Conservation (phyloP, 2,113 vertebrate species). For the Castor canadensis region DNA sequence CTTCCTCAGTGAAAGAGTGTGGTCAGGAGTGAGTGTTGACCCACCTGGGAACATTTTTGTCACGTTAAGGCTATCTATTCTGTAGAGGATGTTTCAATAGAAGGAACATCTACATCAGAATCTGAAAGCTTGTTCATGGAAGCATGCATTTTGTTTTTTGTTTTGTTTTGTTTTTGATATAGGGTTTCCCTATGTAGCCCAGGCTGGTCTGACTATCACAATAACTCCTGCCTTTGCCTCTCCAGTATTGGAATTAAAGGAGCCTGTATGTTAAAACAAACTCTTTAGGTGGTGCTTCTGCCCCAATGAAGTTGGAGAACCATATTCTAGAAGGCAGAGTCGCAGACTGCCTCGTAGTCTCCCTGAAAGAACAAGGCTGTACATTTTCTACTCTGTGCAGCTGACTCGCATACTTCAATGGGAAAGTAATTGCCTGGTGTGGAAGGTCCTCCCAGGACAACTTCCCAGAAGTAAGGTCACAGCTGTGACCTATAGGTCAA, state of each 20-base stretch:
- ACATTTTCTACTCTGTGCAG: accelerated
- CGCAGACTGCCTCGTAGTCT: too few relatives aligned
- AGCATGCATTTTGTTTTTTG: background rate
- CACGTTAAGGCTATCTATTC: background rate
- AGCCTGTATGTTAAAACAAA: background rate
- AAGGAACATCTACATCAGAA: background rate
- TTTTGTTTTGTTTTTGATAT: too few relatives aligned
- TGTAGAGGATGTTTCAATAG: background rate
- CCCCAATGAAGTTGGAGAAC: background rate
- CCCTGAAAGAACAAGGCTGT: background rate
- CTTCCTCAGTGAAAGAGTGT: background rate
- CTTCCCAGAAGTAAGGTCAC: background rate
- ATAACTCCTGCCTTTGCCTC: too few relatives aligned
- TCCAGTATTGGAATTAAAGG: too few relatives aligned
- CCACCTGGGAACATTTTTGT: background rate
- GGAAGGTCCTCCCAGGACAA: background rate
- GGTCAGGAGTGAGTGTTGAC: accelerated
- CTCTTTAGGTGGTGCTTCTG: background rate
- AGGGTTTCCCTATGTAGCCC: too few relatives aligned
- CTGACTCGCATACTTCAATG: background rate
- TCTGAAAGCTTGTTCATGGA: background rate
- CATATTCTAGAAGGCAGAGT: background rate
- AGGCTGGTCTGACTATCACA: too few relatives aligned
- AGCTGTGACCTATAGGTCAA: background rate
- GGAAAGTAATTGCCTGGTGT: background rate